Conservation (phyloP, 2,113 vertebrate species). For the Amphilophus citrinellus region DNA sequence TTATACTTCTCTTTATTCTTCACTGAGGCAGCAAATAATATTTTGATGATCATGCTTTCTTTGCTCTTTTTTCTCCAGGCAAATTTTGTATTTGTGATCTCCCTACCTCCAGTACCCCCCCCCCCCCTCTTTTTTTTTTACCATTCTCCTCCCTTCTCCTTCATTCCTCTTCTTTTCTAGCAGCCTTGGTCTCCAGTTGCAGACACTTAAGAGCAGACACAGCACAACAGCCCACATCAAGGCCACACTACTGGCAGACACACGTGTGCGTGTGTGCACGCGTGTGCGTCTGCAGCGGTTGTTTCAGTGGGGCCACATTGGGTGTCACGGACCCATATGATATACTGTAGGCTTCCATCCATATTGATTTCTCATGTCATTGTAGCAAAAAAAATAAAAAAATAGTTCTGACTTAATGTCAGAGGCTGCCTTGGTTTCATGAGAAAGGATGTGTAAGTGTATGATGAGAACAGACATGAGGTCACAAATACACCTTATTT, state of each 20-base stretch:
- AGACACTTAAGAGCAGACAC: constrained; percentile 71
- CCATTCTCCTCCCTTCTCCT: constrained; percentile 26
- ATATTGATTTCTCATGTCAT: constrained; percentile 7
- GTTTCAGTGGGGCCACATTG: constrained; percentile 69
- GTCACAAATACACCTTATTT: neutral
- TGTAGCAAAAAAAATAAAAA: neutral
- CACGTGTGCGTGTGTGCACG: constrained; percentile 22
- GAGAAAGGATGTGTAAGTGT: neutral
- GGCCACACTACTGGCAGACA: constrained; percentile 70
- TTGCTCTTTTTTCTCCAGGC: neutral
- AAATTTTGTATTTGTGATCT: neutral
- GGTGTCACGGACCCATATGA: constrained; percentile 51
- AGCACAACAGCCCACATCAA: constrained; percentile 78
- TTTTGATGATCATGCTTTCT: neutral
- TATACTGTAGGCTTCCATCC: constrained; percentile 20
- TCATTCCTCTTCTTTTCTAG: constrained; percentile 41
- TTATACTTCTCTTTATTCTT: neutral
- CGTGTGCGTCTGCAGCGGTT: constrained; percentile 51
- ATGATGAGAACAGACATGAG: neutral
- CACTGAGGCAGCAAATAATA: neutral
- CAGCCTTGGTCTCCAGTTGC: constrained; percentile 75
- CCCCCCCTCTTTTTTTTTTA: neutral
- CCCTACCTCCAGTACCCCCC: neutral
- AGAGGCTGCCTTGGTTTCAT: neutral
- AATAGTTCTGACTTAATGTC: neutral